A percentile compares a stretch with the other conserved stretches of the same genome.
phyloP scores from a whole-genome alignment of 2,113 vertebrate genomes.

The Conger conger region DNA sequence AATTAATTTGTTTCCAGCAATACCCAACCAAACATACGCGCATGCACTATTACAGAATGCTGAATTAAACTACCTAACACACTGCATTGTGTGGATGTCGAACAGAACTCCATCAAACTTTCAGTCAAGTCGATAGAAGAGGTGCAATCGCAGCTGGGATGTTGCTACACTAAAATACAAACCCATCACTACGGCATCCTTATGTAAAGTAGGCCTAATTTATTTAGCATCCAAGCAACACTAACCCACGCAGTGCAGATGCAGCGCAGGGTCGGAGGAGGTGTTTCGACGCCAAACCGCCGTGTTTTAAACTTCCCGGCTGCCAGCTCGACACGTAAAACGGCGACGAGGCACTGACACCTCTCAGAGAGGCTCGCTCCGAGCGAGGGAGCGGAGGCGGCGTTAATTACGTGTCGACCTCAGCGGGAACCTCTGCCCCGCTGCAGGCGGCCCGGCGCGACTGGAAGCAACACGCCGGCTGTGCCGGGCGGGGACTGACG shows the following conservation, averaged over 20 bases:
- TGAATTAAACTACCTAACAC: background rate
- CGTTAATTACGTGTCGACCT: background rate
- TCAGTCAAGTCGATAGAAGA: background rate
- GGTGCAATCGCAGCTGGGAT: background rate
- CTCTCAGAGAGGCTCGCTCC: background rate
- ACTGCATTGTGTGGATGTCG: background rate
- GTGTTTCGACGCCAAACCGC: no score
- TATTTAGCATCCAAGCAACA: background rate
- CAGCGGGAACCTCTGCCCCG: background rate
- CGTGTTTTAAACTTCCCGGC: no score
- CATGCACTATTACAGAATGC: no score
- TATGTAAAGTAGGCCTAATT: background rate
- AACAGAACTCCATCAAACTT: background rate
- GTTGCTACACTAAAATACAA: background rate
- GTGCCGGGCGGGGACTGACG: slow-evolving; percentile 24
- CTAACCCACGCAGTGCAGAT: background rate
- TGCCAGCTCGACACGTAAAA: no score
- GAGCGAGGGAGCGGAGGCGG: background rate
- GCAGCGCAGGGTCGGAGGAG: background rate
- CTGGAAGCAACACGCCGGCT: slow-evolving; percentile 25
- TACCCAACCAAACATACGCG: no score
- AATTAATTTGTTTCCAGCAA: no score
- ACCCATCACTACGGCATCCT: background rate
- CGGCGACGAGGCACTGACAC: no score
- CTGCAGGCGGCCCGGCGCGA: background rate